A percentile compares a stretch with the other conserved stretches of the same genome.
These are phyloP conservation scores for Andrena praecox DNA, from an alignment of 2,888 invertebrate species.

Conservation along the genomic window DNA sequence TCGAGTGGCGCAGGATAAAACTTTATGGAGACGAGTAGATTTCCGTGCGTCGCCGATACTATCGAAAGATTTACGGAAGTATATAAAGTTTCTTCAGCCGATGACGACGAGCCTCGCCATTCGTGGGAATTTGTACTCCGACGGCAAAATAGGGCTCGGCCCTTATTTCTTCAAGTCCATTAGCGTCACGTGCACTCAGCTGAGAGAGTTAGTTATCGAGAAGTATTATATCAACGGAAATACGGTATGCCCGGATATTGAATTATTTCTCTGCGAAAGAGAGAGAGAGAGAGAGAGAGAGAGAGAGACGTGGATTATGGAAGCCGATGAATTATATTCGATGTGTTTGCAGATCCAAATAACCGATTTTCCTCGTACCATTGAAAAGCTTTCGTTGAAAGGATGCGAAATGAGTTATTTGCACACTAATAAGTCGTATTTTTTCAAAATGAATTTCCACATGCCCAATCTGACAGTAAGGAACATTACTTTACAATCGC, in stretches of 20 bases:
- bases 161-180: constrained; percentile 81
- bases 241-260: constrained; percentile 81
- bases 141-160: constrained; percentile 82
- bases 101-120: constrained; percentile 83
- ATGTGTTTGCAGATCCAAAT: constrained; percentile 87
- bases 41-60: constrained; percentile 81
- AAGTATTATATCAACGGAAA: constrained; percentile 86
- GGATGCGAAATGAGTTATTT: constrained; percentile 86
- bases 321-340: not conserved
- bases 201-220: constrained; percentile 85
- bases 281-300: not conserved
- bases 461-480: constrained; percentile 86
- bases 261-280: not conserved
- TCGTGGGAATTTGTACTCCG: constrained; percentile 76
- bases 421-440: constrained; percentile 85
- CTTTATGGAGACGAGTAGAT: constrained; percentile 86
- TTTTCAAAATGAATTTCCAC: constrained; percentile 86
- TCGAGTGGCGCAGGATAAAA: constrained; percentile 85
- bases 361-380: constrained; percentile 88
- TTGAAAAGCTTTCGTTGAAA: constrained; percentile 88
- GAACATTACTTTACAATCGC: constrained; percentile 28
- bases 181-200: constrained; percentile 81
- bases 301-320: constrained; percentile 3
- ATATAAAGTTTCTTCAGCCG: constrained; percentile 84
- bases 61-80: constrained; percentile 83